Evolutionary conservation across 2,888 invertebrate genomes (phyloP), one percentile per base, ranked within the genome.

Genomic region (Tetranychus truncatus): DNA sequence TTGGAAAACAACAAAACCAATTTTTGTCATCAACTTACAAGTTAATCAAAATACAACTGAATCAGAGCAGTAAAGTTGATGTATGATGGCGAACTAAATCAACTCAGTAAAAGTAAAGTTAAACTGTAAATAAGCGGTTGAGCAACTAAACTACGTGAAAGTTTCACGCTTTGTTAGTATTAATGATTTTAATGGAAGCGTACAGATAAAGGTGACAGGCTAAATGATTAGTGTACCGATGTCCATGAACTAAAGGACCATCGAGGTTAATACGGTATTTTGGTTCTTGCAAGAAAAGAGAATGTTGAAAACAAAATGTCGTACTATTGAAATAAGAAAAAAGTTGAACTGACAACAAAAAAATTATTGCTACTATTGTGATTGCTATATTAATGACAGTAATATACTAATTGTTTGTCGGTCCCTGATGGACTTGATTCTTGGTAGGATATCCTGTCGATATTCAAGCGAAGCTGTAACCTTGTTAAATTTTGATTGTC

Each of bases 41-140:
- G 9, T 55, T 55, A 15, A 9, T 15, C 55, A 15, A 7, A 55
- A 55, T 55, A 55, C 55, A 55, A 55, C 55, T 55, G 55, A 55
- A 55, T 55, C 55, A 55, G 55, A 55, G 55, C 55, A 55, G 55
- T 55, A 55, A 55, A 55, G 55, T 55, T 55, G 55, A 55, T 55
- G 9, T 15, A 55, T 55, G 15, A 55, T 9, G 15, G 55, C 11
- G 55, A 55, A 55, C 55, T 55, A 55, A 55, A 55, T 55, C 55
- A 55, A 55, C 55, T 55, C 55, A 55, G 34, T 34, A 34, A 34
- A 34, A 55, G 9, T 55, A 55, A 55, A 55, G 15, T 2, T 55
- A 0, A 55, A 55, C 15, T 55, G 55, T 55, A 2, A 55, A 55
- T 55, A 55, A 55, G 55, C 55, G 55, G 55, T 55, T 55, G 55